These are phyloP conservation scores for Brachyptera putata DNA, from an alignment of 2,888 invertebrate genomes.

Conservation along the genomic window DNA sequence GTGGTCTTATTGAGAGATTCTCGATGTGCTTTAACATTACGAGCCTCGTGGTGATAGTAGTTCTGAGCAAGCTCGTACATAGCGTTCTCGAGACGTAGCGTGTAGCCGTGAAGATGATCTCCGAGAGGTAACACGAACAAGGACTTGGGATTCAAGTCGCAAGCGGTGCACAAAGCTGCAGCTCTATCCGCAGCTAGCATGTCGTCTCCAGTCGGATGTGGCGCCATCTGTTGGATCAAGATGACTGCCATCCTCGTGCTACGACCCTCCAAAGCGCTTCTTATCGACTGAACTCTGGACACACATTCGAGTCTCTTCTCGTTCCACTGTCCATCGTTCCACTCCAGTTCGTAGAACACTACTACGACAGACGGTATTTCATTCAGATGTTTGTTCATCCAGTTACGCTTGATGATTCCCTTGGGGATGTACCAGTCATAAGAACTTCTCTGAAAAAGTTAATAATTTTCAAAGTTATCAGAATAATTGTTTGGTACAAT, in stretches of 20 bases:
- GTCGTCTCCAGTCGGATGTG: conserved; percentile 75
- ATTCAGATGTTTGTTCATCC: conserved; percentile 90
- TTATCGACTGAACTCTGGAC: conserved; percentile 76
- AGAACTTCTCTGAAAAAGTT: conserved; percentile 68
- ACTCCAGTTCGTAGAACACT: conserved; percentile 94
- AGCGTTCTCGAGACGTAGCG: conserved; percentile 80
- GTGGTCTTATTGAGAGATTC: conserved; percentile 87
- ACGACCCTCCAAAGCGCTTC: conserved; percentile 67
- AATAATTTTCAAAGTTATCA: too few species aligned
- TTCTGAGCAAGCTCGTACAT: conserved; percentile 90
- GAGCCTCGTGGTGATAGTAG: conserved; percentile 87
- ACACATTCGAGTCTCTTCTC: conserved; percentile 94
- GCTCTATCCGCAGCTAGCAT: conserved; percentile 85
- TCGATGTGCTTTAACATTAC: conserved; percentile 79
- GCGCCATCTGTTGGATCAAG: conserved; percentile 79
- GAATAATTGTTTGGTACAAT: too few species aligned
- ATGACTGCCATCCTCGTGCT: conserved; percentile 80
- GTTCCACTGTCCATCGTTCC: conserved; percentile 92
- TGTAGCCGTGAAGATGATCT: conserved; percentile 75
- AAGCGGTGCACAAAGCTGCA: conserved; percentile 82
- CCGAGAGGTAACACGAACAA: conserved; percentile 88
- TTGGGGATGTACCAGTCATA: conserved; percentile 95
- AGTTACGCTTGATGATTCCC: conserved; percentile 89
- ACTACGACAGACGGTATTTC: conserved; percentile 90
- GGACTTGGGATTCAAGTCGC: conserved; percentile 87